phyloP scores from a whole-genome alignment of 2,888 invertebrate genomes.

The Pristionchus mayeri region DNA sequence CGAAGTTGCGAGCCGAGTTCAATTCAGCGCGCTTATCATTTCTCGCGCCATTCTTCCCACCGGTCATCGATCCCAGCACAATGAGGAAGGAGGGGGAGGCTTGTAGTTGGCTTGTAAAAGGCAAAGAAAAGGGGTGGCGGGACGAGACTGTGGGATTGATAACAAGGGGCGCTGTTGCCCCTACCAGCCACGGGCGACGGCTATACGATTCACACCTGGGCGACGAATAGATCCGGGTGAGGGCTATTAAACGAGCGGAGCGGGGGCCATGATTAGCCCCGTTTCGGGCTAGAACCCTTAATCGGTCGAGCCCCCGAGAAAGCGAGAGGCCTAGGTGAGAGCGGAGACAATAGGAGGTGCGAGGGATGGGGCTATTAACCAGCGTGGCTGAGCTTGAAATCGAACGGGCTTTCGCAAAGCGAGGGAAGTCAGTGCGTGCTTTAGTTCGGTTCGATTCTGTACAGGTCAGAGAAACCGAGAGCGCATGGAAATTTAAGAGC shows the following conservation, averaged over 20 bases:
- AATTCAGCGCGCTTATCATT: neutral
- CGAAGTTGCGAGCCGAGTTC: neutral
- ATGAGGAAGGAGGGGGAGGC: neutral
- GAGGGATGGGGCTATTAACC: constrained; percentile 23
- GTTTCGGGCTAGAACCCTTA: neutral
- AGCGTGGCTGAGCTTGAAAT: constrained; percentile 1
- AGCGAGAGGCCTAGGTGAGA: constrained; percentile 1
- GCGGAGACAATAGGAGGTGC: neutral
- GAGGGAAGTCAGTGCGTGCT: neutral
- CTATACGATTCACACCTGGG: constrained; percentile 34
- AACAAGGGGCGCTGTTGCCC: neutral
- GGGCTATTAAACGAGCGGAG: constrained; percentile 23
- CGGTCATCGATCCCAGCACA: neutral
- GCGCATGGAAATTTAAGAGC: too few relatives aligned
- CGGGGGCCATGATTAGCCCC: constrained; percentile 23
- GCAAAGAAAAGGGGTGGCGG: too few relatives aligned
- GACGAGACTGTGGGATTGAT: too few relatives aligned
- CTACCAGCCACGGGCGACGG: neutral
- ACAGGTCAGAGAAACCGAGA: too few relatives aligned
- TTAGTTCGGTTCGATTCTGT: neutral
- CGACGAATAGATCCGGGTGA: neutral
- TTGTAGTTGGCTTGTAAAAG: constrained; percentile 8
- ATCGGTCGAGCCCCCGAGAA: constrained; percentile 3
- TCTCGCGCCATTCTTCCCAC: neutral
- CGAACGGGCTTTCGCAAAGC: neutral